Evolutionary conservation across 2,797 vertebrate genomes (phyloP), one percentile per base, ranked within the genome.

Genomic region (Pseudomugil tenellus): DNA sequence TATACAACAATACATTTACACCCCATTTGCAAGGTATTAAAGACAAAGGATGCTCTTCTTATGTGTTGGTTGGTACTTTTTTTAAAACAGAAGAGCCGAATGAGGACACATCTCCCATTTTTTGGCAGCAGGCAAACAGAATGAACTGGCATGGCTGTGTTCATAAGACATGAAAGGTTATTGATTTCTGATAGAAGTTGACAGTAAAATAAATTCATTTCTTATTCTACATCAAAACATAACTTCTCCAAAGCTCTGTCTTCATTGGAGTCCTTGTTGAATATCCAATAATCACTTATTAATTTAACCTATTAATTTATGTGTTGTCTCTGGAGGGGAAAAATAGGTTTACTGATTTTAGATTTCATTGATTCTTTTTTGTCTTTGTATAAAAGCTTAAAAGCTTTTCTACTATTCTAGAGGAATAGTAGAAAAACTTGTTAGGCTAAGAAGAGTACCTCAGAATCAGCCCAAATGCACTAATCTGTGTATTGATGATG

Each of bases 181-280:
- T 81, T 86, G 67, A 80, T 86, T 81, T 78, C 63, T 81, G 46
- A 76, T 63, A 84, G 79, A 12, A 70, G 82, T 80, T 75, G 56
- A 85, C 63, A 70, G 23, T 65, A 76, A 88, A 80, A 58, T 72
- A 77, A 69, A 80, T 64, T 58, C 3, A 4, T 39, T 67, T 73
- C 58, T 80, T 72, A 77, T 71, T 81, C 80, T 85, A 84, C 77
- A 84, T 49, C 49, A 58, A 85, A 46, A 80, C 51, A 23, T 61
- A 81, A 77, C 58, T 57, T 32, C 9, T 63, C 72, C 49, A 72
- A 43, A 63, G 35, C 61, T 77, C 28, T 83, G 43, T 68, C 28
- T 37, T 56, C 58, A 55, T 63, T 57, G 69, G 56, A 75, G 41
- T 73, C 68, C 59, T 58, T 53, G n/a, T 67, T 81, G 65, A 57